Percentiles rank a stretch among this genome's conserved stretches.
Evolutionary conservation across 2,113 vertebrate genomes (phyloP).

Genomic region (Craseonycteris thonglongyai): DNA sequence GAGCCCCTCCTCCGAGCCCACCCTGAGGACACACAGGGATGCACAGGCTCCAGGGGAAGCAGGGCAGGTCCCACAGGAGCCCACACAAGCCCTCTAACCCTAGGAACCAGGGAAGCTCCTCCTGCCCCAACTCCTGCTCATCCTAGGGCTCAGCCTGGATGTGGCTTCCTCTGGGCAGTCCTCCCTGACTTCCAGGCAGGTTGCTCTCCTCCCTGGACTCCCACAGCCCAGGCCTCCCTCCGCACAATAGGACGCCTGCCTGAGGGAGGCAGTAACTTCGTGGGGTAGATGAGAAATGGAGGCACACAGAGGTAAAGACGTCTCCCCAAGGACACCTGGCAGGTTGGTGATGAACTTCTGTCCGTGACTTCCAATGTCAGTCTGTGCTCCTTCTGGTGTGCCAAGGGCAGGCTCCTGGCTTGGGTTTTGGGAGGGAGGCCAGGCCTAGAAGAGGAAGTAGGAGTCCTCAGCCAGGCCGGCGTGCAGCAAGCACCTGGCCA

Average conservation of each 20-base stretch:
- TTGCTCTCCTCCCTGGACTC: background rate
- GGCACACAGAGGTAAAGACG: background rate
- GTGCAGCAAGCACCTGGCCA: conserved; percentile 70
- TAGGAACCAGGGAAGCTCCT: background rate
- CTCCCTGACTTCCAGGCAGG: background rate
- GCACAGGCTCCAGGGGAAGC: background rate
- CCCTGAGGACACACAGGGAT: background rate
- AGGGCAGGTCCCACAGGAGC: background rate
- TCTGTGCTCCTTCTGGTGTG: background rate
- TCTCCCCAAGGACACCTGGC: background rate
- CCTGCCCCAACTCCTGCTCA: background rate
- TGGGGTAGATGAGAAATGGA: background rate
- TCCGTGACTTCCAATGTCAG: background rate
- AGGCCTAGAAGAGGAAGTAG: conserved; percentile 79
- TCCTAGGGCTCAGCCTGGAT: background rate
- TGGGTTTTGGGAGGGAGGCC: background rate
- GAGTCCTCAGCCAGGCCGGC: conserved; percentile 73
- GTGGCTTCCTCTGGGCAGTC: background rate
- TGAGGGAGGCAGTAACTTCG: background rate
- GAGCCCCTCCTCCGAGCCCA: background rate
- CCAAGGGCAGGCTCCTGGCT: background rate
- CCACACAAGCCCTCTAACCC: background rate
- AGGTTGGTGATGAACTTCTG: background rate
- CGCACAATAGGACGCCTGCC: background rate
- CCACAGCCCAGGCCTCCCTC: background rate